These are phyloP conservation scores for Drosophila macrothrix DNA, from an alignment of 2,888 invertebrate genomes.

Conservation along the genomic window DNA sequence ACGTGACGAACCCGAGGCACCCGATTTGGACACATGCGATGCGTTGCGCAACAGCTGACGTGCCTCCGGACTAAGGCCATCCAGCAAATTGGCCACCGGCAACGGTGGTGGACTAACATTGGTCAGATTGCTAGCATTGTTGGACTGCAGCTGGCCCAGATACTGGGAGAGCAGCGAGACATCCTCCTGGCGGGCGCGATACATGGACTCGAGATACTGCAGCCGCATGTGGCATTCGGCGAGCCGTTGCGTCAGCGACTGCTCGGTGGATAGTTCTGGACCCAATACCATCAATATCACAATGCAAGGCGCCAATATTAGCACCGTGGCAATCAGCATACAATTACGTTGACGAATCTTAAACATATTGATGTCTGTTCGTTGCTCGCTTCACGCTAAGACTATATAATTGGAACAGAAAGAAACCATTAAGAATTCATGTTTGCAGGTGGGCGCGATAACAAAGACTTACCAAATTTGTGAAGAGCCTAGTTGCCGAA, in stretches of 20 bases:
- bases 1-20: slow-evolving; percentile 36
- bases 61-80: slow-evolving; percentile 85
- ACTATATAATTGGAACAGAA: background rate
- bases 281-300: slow-evolving; percentile 83
- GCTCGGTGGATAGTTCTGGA: slow-evolving; percentile 88
- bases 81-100: slow-evolving; percentile 75
- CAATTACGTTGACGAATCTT: slow-evolving; percentile 87
- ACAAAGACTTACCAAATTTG: slow-evolving; percentile 27
- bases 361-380: slow-evolving; percentile 59
- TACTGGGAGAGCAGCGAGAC: slow-evolving; percentile 89
- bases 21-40: slow-evolving; percentile 73
- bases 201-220: slow-evolving; percentile 92
- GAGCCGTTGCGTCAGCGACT: slow-evolving; percentile 89
- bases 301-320: slow-evolving; percentile 87
- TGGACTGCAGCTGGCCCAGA: slow-evolving; percentile 85
- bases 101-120: slow-evolving; percentile 50
- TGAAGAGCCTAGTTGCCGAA: background rate
- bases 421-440: background rate
- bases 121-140: slow-evolving; percentile 62
- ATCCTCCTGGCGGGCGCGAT: slow-evolving; percentile 91
- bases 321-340: slow-evolving; percentile 86
- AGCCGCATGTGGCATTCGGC: slow-evolving; percentile 92
- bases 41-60: slow-evolving; percentile 85
- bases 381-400: slow-evolving; percentile 12
- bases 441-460: background rate